phyloP scores from a whole-genome alignment of 2,888 invertebrate genomes.

The Caenorhabditis auriculariae region DNA sequence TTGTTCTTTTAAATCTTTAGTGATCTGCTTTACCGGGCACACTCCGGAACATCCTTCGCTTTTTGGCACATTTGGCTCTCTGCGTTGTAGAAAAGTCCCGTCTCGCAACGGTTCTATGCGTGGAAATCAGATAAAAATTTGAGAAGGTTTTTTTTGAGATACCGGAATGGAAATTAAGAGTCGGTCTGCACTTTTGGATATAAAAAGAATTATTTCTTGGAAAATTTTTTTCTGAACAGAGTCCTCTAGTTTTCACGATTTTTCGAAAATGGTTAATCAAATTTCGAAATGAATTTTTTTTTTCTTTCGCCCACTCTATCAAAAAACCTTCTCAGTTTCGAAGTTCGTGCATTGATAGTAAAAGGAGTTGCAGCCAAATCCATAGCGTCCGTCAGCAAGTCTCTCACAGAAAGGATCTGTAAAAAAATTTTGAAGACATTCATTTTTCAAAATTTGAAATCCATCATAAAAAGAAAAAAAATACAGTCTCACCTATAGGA shows the following conservation, averaged over 20 bases:
- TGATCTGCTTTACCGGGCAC: too few species aligned
- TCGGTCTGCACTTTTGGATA: too few species aligned
- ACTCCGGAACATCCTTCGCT: slow-evolving; percentile 34
- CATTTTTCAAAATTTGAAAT: neutral
- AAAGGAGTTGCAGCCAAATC: slow-evolving; percentile 12
- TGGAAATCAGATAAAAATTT: neutral
- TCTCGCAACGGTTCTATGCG: slow-evolving; percentile 30
- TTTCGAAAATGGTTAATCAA: too few species aligned
- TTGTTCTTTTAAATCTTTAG: neutral
- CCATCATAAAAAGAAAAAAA: neutral
- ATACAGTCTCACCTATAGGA: neutral
- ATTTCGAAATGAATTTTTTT: too few species aligned
- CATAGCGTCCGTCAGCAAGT: slow-evolving; percentile 32
- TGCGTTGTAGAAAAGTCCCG: slow-evolving; percentile 40
- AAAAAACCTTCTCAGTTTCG: slow-evolving; percentile 10
- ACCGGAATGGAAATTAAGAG: too few species aligned
- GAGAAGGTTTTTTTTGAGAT: neutral
- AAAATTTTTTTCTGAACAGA: too few species aligned
- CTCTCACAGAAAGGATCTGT: slow-evolving; percentile 25
- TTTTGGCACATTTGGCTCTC: slow-evolving; percentile 30
- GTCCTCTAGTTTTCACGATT: too few species aligned
- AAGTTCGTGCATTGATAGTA: slow-evolving; percentile 26
- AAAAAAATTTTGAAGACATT: slow-evolving; percentile 2
- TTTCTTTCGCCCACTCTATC: too few species aligned
- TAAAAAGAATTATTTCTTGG: too few species aligned